phyloP scores from a whole-genome alignment of 1,140 invertebrate species.

The Triops cancriformis region DNA sequence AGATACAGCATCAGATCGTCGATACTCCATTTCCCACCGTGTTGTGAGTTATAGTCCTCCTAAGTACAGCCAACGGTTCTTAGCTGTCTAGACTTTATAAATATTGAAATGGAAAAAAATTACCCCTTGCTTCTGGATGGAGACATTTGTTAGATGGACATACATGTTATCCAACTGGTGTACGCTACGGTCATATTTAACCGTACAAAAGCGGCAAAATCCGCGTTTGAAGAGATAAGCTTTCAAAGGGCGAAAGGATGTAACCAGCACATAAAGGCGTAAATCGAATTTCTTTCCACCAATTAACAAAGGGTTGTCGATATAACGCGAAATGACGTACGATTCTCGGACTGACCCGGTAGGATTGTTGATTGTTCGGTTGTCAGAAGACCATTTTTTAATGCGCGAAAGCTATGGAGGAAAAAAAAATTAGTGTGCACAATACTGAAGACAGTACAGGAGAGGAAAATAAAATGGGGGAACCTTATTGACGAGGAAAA shows the following conservation, averaged over 20 bases:
- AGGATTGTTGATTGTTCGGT: conserved; percentile 33
- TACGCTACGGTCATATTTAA: conserved; percentile 57
- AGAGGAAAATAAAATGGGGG: conserved; percentile 20
- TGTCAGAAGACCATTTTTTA: conserved; percentile 76
- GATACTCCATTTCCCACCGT: conserved; percentile 89
- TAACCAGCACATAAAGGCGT: conserved; percentile 71
- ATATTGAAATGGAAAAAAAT: conserved; percentile 34
- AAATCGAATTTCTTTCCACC: conserved; percentile 86
- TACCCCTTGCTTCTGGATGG: conserved; percentile 79
- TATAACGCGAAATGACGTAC: conserved; percentile 81
- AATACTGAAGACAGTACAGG: too few relatives aligned
- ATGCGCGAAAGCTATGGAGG: conserved; percentile 57
- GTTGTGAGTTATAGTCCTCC: conserved; percentile 89
- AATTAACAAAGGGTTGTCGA: conserved; percentile 74
- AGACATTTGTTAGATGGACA: conserved; percentile 77
- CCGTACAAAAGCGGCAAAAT: conserved; percentile 78
- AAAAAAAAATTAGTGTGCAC: conserved; percentile 25
- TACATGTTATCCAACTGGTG: conserved; percentile 66
- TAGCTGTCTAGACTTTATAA: not conserved
- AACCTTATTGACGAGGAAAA: conserved; percentile 75
- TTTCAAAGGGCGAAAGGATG: conserved; percentile 73
- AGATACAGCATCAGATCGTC: conserved; percentile 83
- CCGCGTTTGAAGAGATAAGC: conserved; percentile 65
- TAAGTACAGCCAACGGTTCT: conserved; percentile 37
- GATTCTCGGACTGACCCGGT: conserved; percentile 54